Percentiles rank a stretch among this genome's conserved stretches.
Conservation (phyloP, 1,140 invertebrate species). For the Drosophila bocki region DNA sequence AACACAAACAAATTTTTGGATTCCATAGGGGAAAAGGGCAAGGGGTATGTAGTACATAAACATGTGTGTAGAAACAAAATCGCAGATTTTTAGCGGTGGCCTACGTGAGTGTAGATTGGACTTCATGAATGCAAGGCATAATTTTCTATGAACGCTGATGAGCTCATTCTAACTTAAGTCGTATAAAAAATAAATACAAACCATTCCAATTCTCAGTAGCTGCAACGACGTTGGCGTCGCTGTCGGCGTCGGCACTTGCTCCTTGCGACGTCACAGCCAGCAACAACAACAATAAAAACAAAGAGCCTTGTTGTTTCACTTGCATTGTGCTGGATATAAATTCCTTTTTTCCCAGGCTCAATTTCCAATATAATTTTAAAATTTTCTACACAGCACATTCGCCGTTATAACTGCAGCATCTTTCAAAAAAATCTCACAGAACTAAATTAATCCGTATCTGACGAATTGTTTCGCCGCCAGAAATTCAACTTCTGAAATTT, state of each 20-base stretch:
- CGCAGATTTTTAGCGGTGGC: neutral
- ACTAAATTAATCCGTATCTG: neutral
- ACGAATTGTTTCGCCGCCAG: constrained; percentile 3
- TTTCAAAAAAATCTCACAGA: constrained; percentile 3
- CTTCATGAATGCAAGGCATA: constrained; percentile 34
- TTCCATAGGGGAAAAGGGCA: neutral
- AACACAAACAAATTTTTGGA: constrained; percentile 24
- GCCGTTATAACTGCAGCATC: constrained; percentile 40
- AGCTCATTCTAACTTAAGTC: constrained; percentile 46
- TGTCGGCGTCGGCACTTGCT: constrained; percentile 27
- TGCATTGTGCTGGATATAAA: constrained; percentile 29
- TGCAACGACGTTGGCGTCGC: constrained; percentile 32
- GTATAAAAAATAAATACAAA: constrained; percentile 33
- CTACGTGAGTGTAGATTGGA: constrained; percentile 15
- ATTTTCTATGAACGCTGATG: constrained; percentile 60
- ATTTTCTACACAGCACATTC: neutral
- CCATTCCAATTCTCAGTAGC: constrained; percentile 59
- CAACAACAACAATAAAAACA: constrained; percentile 57
- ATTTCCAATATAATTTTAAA: constrained; percentile 3
- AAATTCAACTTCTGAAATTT: constrained; percentile 1
- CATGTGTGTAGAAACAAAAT: constrained; percentile 5
- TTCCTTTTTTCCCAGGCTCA: constrained; percentile 1
- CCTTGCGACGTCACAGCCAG: constrained; percentile 56
- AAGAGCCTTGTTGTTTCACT: constrained; percentile 40
- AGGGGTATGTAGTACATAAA: neutral